These are phyloP conservation scores for Sminthurides aquaticus DNA, from an alignment of 2,888 invertebrate genomes.

Conservation along the genomic window DNA sequence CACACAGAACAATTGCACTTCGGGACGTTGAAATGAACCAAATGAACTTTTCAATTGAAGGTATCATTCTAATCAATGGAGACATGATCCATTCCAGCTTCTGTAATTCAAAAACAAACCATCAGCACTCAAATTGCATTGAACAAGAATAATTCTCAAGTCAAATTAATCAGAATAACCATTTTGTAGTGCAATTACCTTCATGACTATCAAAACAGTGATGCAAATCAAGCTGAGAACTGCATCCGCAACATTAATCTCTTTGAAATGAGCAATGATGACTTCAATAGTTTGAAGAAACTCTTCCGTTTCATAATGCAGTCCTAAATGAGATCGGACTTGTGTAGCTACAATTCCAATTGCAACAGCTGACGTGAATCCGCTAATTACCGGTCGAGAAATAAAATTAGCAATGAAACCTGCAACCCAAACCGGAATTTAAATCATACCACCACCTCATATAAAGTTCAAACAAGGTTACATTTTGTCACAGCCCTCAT, in stretches of 20 bases:
- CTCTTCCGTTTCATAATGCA: constrained; percentile 63
- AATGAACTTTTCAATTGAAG: constrained; percentile 22
- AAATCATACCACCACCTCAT: too few relatives aligned
- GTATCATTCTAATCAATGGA: constrained; percentile 19
- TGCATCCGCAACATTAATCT: constrained; percentile 63
- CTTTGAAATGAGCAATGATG: constrained; percentile 60
- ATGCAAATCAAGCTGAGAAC: constrained; percentile 61
- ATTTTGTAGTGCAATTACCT: constrained; percentile 18
- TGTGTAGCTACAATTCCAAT: constrained; percentile 83
- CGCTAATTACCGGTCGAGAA: constrained; percentile 79
- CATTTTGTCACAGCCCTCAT: too few relatives aligned
- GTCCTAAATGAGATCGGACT: constrained; percentile 66
- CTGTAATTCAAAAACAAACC: background rate
- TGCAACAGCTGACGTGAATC: constrained; percentile 85
- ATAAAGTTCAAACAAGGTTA: too few relatives aligned
- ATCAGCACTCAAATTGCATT: background rate
- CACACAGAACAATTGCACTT: constrained; percentile 31
- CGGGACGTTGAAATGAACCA: constrained; percentile 32
- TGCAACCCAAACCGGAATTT: constrained; percentile 47
- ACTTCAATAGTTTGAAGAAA: constrained; percentile 68
- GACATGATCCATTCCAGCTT: constrained; percentile 25
- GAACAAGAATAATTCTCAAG: too few relatives aligned
- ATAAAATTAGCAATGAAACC: constrained; percentile 84
- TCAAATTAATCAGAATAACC: background rate
- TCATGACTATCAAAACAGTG: constrained; percentile 2